Conservation (phyloP, 2,113 vertebrate genomes). For the Condylura cristata region DNA sequence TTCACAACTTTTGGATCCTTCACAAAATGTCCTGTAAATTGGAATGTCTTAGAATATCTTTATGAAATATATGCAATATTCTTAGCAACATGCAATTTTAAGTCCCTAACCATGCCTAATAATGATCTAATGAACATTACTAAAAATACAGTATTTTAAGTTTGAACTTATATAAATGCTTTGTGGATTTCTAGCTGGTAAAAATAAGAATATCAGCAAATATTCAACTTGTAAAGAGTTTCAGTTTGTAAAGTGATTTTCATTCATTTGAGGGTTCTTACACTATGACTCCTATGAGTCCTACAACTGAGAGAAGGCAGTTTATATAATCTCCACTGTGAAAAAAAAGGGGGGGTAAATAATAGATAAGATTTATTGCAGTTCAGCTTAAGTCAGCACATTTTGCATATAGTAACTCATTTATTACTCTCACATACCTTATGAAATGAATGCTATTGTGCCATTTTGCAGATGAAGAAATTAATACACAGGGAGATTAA, state of each 20-base stretch:
- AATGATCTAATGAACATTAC: neutral
- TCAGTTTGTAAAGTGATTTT: conserved; percentile 3
- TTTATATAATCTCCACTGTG: neutral
- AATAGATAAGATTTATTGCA: neutral
- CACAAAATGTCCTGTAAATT: neutral
- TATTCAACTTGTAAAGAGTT: neutral
- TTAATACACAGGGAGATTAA: neutral
- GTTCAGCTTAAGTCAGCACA: neutral
- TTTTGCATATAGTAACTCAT: neutral
- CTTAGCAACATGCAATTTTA: neutral
- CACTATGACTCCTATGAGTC: neutral
- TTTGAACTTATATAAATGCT: neutral
- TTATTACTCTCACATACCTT: neutral
- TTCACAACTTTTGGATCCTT: neutral
- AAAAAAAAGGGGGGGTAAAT: neutral
- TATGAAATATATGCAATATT: neutral
- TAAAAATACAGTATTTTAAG: neutral
- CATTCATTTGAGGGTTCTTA: neutral
- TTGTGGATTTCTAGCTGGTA: neutral
- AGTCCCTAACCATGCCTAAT: neutral
- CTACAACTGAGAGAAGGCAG: neutral
- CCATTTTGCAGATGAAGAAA: neutral
- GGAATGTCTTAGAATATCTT: neutral
- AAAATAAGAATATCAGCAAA: neutral
- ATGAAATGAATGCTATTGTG: neutral